A percentile compares a stretch with the other conserved stretches of the same genome.
These are phyloP conservation scores for Tachina fera DNA, from an alignment of 2,888 invertebrate genomes.

Conservation along the genomic window DNA sequence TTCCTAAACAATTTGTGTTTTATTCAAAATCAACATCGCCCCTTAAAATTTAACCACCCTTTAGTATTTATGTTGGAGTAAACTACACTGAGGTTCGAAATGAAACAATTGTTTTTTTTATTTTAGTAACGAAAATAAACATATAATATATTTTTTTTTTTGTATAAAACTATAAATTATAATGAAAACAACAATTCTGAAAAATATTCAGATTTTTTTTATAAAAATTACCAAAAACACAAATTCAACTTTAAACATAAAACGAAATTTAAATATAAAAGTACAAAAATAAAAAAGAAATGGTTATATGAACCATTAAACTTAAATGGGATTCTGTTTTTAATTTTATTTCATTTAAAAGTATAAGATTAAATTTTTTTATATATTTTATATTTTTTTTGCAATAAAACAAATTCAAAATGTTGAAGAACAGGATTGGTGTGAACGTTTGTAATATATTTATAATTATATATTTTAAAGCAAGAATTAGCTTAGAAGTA, in stretches of 20 bases:
- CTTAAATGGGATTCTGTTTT: slow-evolving; percentile 36
- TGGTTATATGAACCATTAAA: slow-evolving; percentile 27
- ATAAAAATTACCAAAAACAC: slow-evolving; percentile 59
- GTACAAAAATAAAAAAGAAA: slow-evolving; percentile 51
- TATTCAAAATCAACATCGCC: too few species aligned
- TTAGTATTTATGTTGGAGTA: too few species aligned
- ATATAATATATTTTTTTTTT: slow-evolving; percentile 30
- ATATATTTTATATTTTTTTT: too few species aligned
- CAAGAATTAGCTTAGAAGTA: slow-evolving; percentile 38
- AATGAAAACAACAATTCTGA: slow-evolving; percentile 44
- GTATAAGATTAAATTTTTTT: background rate
- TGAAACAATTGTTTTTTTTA: slow-evolving; percentile 46
- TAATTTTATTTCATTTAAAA: slow-evolving; percentile 5
- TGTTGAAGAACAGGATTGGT: slow-evolving; percentile 7
- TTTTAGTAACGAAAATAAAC: slow-evolving; percentile 58
- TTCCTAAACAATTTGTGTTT: too few species aligned
- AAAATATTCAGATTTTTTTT: slow-evolving; percentile 54
- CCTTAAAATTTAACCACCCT: too few species aligned
- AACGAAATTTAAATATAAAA: slow-evolving; percentile 59
- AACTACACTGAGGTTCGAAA: slow-evolving; percentile 1
- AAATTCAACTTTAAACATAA: slow-evolving; percentile 33
- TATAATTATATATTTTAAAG: slow-evolving; percentile 32
- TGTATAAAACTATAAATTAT: slow-evolving; percentile 53
- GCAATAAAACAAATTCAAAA: slow-evolving; percentile 10
- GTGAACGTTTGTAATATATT: slow-evolving; percentile 19